Percentiles rank a stretch among this genome's conserved stretches.
These are phyloP conservation scores for Apostichopus californicus DNA, from an alignment of 35 echinoderm and acorn worm genomes.

Conservation along the genomic window DNA sequence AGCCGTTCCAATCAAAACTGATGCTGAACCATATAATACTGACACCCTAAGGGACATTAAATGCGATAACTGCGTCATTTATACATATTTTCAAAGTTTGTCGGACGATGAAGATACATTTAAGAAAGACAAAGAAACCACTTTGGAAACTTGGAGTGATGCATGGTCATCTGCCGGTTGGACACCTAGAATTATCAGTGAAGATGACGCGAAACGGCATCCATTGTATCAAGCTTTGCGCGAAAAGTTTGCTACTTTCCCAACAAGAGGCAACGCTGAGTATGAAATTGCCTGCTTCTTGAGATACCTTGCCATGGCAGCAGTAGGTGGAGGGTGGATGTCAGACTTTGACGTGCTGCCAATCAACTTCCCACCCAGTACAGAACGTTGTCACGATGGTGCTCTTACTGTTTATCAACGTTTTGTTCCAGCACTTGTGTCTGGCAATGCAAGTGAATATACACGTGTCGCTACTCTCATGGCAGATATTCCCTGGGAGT, in stretches of 20 bases:
- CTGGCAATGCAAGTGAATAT: constrained; percentile 24
- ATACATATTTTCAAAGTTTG: constrained; percentile 16
- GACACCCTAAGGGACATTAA: not conserved
- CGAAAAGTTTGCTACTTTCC: not conserved
- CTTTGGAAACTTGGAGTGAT: not conserved
- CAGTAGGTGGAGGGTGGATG: constrained; percentile 39
- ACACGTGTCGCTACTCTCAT: constrained; percentile 2
- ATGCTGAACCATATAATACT: not conserved
- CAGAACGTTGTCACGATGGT: not conserved
- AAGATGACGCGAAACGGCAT: constrained; percentile 8
- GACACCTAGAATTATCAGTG: not conserved
- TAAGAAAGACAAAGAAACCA: not conserved
- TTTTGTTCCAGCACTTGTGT: constrained; percentile 3
- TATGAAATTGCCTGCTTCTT: constrained; percentile 25
- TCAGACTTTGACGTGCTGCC: constrained; percentile 21
- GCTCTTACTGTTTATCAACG: not conserved
- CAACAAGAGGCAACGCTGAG: not conserved
- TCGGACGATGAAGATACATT: no score
- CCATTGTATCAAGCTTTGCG: not conserved
- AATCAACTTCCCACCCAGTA: not conserved
- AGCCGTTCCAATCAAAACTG: not conserved
- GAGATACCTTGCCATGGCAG: constrained; percentile 29
- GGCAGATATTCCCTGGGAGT: constrained; percentile 23
- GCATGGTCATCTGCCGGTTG: constrained; percentile 15
- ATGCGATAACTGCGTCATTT: not conserved